phyloP scores from a whole-genome alignment of 1,140 invertebrate species.

The Chionoecetes opilio region DNA sequence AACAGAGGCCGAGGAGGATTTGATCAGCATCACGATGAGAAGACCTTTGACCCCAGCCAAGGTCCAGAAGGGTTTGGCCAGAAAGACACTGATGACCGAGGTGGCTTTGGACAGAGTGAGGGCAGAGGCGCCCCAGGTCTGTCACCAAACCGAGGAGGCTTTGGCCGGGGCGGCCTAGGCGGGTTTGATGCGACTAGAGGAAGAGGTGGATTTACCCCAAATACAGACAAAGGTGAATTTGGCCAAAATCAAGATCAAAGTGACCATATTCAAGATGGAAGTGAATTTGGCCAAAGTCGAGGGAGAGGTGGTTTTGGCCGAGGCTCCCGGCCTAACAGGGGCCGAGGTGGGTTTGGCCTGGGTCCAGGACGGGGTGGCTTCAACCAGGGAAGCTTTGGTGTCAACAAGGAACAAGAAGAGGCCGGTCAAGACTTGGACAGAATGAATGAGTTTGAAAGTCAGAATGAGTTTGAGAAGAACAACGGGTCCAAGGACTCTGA shows the following conservation, averaged over 20 bases:
- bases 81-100: too few relatives aligned
- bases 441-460: background rate
- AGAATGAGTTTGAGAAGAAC: background rate
- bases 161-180: background rate
- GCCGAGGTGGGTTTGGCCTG: constrained; percentile 39
- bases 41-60: too few relatives aligned
- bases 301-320: background rate
- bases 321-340: background rate
- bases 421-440: background rate
- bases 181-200: background rate
- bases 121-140: too few relatives aligned
- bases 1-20: background rate
- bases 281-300: background rate
- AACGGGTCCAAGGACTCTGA: background rate
- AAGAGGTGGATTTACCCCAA: background rate
- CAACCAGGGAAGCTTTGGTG: background rate
- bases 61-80: too few relatives aligned
- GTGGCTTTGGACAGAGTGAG: too few relatives aligned
- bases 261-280: background rate
- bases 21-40: too few relatives aligned
- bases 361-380: constrained; percentile 29
- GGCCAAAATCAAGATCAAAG: constrained; percentile 30
- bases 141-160: background rate
- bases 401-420: background rate
- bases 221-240: constrained; percentile 3